These are phyloP conservation scores for Drosophila rufa DNA, from an alignment of 1,140 invertebrate species.

Conservation along the genomic window DNA sequence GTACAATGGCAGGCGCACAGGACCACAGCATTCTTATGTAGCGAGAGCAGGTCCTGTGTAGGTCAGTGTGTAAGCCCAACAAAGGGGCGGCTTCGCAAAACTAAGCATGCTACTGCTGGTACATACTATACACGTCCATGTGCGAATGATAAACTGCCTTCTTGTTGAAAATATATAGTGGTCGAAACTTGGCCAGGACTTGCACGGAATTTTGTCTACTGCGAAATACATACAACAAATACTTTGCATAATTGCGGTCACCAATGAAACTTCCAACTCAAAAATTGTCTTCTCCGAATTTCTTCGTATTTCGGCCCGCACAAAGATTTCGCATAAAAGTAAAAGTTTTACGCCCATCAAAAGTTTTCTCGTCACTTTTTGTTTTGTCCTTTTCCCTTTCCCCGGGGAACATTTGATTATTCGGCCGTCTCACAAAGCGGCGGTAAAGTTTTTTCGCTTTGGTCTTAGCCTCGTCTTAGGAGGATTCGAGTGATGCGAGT, in stretches of 20 bases:
- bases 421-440: constrained; percentile 20
- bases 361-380: constrained; percentile 58
- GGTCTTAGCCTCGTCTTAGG: neutral
- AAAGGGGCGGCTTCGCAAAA: constrained; percentile 8
- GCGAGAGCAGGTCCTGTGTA: constrained; percentile 11
- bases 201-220: constrained; percentile 4
- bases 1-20: constrained; percentile 56
- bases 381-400: constrained; percentile 32
- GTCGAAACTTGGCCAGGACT: neutral
- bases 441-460: constrained; percentile 10
- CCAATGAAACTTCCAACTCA: constrained; percentile 6
- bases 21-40: constrained; percentile 43
- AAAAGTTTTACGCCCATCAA: constrained; percentile 43
- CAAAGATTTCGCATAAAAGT: constrained; percentile 52
- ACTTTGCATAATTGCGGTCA: constrained; percentile 33
- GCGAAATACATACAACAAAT: constrained; percentile 14
- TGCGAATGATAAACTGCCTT: constrained; percentile 40
- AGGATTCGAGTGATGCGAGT: constrained; percentile 21
- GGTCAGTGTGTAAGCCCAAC: constrained; percentile 47
- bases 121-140: constrained; percentile 7
- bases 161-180: constrained; percentile 25
- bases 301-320: neutral
- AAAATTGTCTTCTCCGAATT: constrained; percentile 9
- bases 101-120: constrained; percentile 1
- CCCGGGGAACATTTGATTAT: constrained; percentile 66